Conservation (phyloP, 2,888 invertebrate genomes). For the Schrankia costaestrigalis region DNA sequence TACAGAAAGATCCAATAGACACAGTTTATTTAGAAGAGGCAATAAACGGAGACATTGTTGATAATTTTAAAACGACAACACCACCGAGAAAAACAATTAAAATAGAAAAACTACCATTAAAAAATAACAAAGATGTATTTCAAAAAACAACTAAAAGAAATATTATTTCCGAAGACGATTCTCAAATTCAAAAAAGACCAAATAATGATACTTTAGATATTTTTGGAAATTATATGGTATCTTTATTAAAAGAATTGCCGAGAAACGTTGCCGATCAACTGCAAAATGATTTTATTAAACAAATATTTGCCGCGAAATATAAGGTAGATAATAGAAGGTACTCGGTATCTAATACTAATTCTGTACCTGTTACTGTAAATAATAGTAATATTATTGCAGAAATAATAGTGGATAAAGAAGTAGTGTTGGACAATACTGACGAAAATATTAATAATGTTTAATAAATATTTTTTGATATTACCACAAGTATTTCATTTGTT, state of each 20-base stretch:
- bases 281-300: conserved; percentile 43
- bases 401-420: conserved; percentile 2
- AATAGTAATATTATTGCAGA: conserved; percentile 1
- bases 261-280: conserved; percentile 34
- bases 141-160: too few relatives aligned
- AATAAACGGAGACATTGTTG: not conserved
- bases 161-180: conserved; percentile 5
- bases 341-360: not conserved
- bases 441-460: too few relatives aligned
- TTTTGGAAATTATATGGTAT: conserved; percentile 42
- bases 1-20: conserved; percentile 19
- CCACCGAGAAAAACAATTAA: not conserved
- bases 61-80: not conserved
- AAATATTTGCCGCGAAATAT: conserved; percentile 20
- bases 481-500: too few relatives aligned
- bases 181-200: not conserved
- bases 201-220: conserved; percentile 29
- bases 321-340: conserved; percentile 3
- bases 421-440: not conserved
- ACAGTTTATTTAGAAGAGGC: conserved; percentile 18
- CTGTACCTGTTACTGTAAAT: conserved; percentile 3
- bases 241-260: conserved; percentile 43
- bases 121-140: not conserved
- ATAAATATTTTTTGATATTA: too few relatives aligned
- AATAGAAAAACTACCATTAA: conserved; percentile 5